Percentiles rank a stretch among this genome's conserved stretches.
Evolutionary conservation across 2,797 vertebrate genomes (phyloP).

Genomic region (Hirundo rustica): DNA sequence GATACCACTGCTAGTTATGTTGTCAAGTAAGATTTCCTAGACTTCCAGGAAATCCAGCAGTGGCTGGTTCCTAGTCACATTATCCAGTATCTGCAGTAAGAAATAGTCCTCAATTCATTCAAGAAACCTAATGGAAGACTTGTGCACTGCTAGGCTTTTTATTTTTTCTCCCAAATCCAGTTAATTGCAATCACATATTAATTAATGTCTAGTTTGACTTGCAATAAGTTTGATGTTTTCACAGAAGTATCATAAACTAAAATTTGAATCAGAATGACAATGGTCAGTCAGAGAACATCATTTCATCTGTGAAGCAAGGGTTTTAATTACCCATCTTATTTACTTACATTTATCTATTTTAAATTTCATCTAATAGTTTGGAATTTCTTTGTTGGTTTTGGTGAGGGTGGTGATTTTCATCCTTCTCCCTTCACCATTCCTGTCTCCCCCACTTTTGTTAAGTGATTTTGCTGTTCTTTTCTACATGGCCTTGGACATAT

Average conservation of each 20-base stretch:
- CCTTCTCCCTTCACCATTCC: not conserved
- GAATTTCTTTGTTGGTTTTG: not conserved
- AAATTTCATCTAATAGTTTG: not conserved
- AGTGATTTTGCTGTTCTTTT: not conserved
- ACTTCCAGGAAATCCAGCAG: not conserved
- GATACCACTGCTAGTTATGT: not conserved
- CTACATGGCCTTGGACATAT: not conserved
- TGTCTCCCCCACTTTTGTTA: not conserved
- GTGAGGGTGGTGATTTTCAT: accelerated
- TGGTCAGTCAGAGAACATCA: not conserved
- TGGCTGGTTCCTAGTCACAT: not conserved
- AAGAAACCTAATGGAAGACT: not conserved
- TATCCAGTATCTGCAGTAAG: not conserved
- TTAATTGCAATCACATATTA: not conserved
- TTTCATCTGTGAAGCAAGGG: not conserved
- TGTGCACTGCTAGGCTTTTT: not conserved
- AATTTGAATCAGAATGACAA: not conserved
- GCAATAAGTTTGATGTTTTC: not conserved
- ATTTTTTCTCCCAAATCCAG: not conserved
- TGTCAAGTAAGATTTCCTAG: not conserved
- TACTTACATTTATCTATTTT: not conserved
- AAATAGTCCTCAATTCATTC: not conserved
- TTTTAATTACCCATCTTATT: not conserved
- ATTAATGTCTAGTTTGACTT: not conserved
- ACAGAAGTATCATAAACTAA: not conserved